phyloP scores from a whole-genome alignment of 2,888 invertebrate genomes.

The Drosophila imparisetae region DNA sequence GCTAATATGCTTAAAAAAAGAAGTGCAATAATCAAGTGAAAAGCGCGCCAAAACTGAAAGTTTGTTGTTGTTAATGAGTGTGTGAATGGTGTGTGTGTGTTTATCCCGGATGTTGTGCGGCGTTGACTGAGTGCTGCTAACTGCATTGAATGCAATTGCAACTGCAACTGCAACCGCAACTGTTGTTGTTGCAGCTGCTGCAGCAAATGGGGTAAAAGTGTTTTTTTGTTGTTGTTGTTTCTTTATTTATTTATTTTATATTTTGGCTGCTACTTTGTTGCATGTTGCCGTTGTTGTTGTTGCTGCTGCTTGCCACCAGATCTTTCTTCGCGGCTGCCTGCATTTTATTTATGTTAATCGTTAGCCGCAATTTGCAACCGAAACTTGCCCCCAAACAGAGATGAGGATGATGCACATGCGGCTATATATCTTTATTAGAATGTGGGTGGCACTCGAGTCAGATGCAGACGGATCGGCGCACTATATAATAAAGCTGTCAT shows the following conservation, averaged over 20 bases:
- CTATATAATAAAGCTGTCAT: not conserved
- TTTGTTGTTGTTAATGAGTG: constrained; percentile 5
- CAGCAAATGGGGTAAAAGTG: constrained; percentile 47
- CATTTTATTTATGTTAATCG: constrained; percentile 52
- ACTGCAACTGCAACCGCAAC: constrained; percentile 36
- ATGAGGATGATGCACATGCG: constrained; percentile 4
- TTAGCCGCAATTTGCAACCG: constrained; percentile 6
- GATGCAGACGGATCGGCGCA: not conserved
- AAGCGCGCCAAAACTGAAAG: constrained; percentile 44
- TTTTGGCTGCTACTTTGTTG: constrained; percentile 22
- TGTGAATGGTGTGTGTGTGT: constrained; percentile 21
- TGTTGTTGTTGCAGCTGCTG: constrained; percentile 19
- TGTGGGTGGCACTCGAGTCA: not conserved
- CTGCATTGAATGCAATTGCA: constrained; percentile 30
- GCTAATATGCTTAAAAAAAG: constrained; percentile 3
- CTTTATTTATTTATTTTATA: constrained; percentile 5
- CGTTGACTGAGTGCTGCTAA: constrained; percentile 45
- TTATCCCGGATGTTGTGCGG: constrained; percentile 53
- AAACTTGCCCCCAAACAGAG: constrained; percentile 10
- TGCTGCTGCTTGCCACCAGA: constrained; percentile 45
- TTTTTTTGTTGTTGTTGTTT: constrained; percentile 9
- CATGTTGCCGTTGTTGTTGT: constrained; percentile 14
- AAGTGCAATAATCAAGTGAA: constrained; percentile 16
- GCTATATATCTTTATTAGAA: not conserved
- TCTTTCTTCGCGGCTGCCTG: constrained; percentile 46